Percentiles rank a stretch among this genome's conserved stretches.
Conservation (phyloP, 1,140 invertebrate species). For the Aricia agestis region DNA sequence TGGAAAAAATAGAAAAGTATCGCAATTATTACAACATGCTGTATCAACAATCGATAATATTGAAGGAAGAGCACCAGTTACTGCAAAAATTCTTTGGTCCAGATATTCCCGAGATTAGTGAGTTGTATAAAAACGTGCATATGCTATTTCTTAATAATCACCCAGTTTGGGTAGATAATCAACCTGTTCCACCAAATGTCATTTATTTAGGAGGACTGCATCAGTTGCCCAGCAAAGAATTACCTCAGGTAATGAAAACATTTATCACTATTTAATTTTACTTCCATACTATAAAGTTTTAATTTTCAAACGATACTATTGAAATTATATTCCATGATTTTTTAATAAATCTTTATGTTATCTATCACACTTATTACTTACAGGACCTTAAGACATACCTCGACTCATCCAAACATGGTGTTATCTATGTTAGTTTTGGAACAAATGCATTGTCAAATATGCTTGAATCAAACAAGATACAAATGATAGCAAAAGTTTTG, state of each 20-base stretch:
- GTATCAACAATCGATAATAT: not conserved
- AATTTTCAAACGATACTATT: too few species aligned
- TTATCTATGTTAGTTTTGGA: too few species aligned
- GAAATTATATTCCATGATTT: too few species aligned
- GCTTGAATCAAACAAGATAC: too few species aligned
- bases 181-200: constrained; percentile 10
- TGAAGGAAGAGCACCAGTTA: not conserved
- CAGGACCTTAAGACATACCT: too few species aligned
- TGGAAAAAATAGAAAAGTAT: constrained; percentile 14
- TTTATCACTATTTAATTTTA: too few species aligned
- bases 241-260: not conserved
- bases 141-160: constrained; percentile 12
- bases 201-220: constrained; percentile 18
- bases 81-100: constrained; percentile 12
- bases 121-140: constrained; percentile 11
- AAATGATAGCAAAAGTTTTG: too few species aligned
- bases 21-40: not conserved
- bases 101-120: not conserved
- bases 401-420: too few species aligned
- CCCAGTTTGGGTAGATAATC: constrained; percentile 20
- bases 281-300: too few species aligned
- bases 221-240: not conserved
- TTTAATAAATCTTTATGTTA: too few species aligned
- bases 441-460: too few species aligned
- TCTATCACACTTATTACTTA: too few species aligned